Evolutionary conservation across 2,797 vertebrate genomes (phyloP), one percentile per base, ranked within the genome.

Genomic region (Martes flavigula): DNA sequence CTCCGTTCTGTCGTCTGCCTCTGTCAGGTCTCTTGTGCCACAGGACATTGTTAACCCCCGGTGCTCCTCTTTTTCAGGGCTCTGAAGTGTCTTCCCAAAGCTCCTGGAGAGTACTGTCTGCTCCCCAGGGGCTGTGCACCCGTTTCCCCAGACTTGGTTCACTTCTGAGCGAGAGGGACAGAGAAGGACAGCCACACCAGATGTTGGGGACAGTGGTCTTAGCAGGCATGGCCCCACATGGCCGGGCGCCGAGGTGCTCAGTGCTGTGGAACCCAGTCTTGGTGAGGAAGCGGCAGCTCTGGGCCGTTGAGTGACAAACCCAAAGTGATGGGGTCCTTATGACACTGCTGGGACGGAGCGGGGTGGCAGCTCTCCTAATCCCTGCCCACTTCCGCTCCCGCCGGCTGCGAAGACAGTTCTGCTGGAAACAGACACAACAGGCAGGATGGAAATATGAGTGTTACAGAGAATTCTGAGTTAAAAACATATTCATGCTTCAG

Each of bases 221-320:
- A 73, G 10, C 11, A 48, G 79, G 73, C 5, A 0, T n/a, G 68
- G 40, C 10, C 23, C 4, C 62, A 79, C 2, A 4, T 4, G 46
- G 56, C 64, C n/a, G 0, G 0, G 4, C 0, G 0, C 15, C 7
- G 6, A 23, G 20, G 21, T 14, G 20, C 25, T 62, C 35, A 10
- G 14, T 78, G 6, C 25, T 4, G 7, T 46, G 0, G 2, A 25
- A 40, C 27, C 64, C 48, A n/a, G 30, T 85, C 18, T 64, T 48
- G 51, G 40, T 3, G 70, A 88, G 25, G 30, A 84, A 10, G 15
- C 2, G 7, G 9, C 23, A 20, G 13, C 17, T 46, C 78, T 79
- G 14, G n/a, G 9, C 1, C 4, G 15, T 21, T n/a, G 23, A 60
- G 51, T 25, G 32, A 40, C 78, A 48, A 32, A 5, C 3, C 35